Base-by-base conservation (phyloP, 1,140 invertebrate species). In the Triops longicaudatus region DNA sequence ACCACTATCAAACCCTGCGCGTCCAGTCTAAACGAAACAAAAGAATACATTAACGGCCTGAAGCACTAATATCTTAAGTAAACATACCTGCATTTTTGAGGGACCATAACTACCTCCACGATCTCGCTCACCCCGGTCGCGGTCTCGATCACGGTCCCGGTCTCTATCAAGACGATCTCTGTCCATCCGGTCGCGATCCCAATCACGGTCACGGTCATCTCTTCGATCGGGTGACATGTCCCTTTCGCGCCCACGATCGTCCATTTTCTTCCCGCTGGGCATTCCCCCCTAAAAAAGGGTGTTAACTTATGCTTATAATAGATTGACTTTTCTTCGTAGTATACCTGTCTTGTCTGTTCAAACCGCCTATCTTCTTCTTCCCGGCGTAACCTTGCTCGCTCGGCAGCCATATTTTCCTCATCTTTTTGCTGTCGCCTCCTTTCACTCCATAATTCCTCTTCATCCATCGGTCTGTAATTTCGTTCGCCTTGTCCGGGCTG, bases 301-400 rank as follows among this genome's bases (percentile, higher is more conserved):
- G 31, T 37, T 37, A 37, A 37, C 2, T 2, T 7, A 37, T 4
- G 31, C 31, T 37, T 37, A n/a, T n/a, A n/a, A n/a, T n/a, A n/a
- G 31, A 37, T 37, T 7, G 7, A 37, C 7, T 14, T 6, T 73
- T 22, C 17, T 1, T n/a, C 6, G 5, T 73, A 28, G 26, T 12
- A n/a, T 22, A 43, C 37, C 28, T 77, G 76, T 28, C 73, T 77
- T 17, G 71, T 43, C 78, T 89, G 86, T 79, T 90, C 88, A 80
- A 87, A 91, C 73, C 90, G 88, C 80, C 92, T 90, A 81, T 94
- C 92, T 82, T 93, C 92, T 81, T 94, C 91, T 81, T 93, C 91
- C 80, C 92, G 91, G 14, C 91, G 86, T 88, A 42, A 42, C 42
- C 73, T 63, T 0, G 93, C 93, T 75, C 91, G 86, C 79, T 92